Conservation (phyloP, 2,113 vertebrate species). For the Oncorhynchus mykiss region DNA sequence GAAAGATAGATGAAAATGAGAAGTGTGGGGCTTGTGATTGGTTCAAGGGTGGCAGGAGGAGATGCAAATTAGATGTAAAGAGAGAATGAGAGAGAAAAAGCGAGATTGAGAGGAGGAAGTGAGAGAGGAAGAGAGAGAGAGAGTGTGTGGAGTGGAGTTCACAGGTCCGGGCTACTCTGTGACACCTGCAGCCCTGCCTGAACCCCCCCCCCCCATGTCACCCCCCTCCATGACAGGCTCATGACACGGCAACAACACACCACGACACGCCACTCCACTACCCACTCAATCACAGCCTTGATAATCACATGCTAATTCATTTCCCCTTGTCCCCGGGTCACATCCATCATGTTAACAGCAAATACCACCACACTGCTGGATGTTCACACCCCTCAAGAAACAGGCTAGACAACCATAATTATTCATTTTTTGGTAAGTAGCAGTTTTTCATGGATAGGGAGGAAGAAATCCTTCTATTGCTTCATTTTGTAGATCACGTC, state of each 20-base stretch:
- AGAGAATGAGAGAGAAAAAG: constrained; percentile 70
- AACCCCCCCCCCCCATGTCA: constrained; percentile 58
- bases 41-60: constrained; percentile 66
- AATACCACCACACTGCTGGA: constrained; percentile 46
- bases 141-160: constrained; percentile 65
- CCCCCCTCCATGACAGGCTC: constrained; percentile 58
- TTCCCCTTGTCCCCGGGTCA: constrained; percentile 73
- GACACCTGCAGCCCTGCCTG: constrained; percentile 74
- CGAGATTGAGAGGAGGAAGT: constrained; percentile 71
- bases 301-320: constrained; percentile 81
- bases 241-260: constrained; percentile 64
- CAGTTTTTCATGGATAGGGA: constrained; percentile 39
- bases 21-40: constrained; percentile 54
- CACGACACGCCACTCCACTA: constrained; percentile 67
- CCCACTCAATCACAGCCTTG: constrained; percentile 71
- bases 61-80: constrained; percentile 73
- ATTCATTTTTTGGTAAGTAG: not conserved
- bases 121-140: constrained; percentile 66
- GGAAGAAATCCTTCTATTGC: constrained; percentile 1
- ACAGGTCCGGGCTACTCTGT: constrained; percentile 71
- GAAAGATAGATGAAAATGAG: constrained; percentile 58
- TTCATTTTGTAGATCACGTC: not conserved
- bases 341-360: constrained; percentile 66
- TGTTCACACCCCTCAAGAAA: constrained; percentile 36
- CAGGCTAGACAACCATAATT: not conserved